These are phyloP conservation scores for Onthophagus sagittarius DNA, from an alignment of 2,888 invertebrate genomes.

Conservation along the genomic window DNA sequence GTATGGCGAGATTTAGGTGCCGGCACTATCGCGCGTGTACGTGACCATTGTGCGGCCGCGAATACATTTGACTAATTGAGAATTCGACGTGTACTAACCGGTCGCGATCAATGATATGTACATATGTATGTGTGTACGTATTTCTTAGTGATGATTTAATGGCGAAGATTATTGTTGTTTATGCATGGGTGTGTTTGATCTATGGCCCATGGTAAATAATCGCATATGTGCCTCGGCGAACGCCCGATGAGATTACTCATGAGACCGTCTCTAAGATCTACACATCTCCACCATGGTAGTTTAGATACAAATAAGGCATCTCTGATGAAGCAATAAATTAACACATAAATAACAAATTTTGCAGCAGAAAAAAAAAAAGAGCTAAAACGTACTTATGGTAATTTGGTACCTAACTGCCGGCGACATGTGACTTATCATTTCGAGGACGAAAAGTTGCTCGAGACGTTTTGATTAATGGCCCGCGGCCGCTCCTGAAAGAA, in stretches of 20 bases:
- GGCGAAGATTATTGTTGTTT: neutral
- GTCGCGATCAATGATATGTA: neutral
- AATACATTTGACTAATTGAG: neutral
- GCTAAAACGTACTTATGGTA: neutral
- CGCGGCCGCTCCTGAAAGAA: neutral
- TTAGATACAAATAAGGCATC: neutral
- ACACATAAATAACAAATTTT: neutral
- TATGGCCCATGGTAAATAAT: neutral
- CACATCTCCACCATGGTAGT: neutral
- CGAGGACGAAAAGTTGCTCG: neutral
- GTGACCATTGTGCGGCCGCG: neutral
- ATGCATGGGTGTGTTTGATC: neutral
- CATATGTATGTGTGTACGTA: neutral
- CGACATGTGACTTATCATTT: constrained; percentile 3
- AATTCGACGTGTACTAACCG: neutral
- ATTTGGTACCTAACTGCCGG: neutral
- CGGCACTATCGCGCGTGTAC: neutral
- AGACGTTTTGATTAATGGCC: constrained; percentile 4
- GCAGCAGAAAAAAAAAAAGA: neutral
- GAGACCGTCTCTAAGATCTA: neutral
- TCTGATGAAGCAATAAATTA: neutral
- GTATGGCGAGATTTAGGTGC: neutral
- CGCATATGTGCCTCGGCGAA: neutral
- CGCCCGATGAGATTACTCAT: neutral
- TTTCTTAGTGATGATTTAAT: neutral